Evolutionary conservation across 2,113 vertebrate genomes (phyloP).

Genomic region (Micronycteris hirsuta): DNA sequence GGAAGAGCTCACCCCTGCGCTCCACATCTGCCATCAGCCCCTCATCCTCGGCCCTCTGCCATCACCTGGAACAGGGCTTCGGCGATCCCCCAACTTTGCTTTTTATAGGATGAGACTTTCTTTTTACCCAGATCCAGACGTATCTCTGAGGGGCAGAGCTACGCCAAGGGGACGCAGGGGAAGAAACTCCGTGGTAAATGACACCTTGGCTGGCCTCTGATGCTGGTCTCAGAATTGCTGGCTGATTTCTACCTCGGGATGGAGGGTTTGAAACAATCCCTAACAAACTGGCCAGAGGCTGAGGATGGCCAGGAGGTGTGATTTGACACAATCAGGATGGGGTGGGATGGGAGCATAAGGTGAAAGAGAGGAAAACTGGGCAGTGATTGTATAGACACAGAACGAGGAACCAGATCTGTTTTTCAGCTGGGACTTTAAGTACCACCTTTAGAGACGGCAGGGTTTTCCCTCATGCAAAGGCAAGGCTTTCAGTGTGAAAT

Average conservation of each 20-base stretch:
- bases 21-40: background rate
- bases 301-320: slow-evolving; percentile 33
- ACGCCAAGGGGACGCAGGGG: background rate
- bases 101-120: background rate
- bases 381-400: slow-evolving; percentile 2
- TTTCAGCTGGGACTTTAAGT: slow-evolving; percentile 75
- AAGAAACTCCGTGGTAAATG: background rate
- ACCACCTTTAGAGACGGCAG: slow-evolving; percentile 63
- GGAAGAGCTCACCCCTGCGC: background rate
- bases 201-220: background rate
- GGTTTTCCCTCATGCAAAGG: slow-evolving; percentile 68
- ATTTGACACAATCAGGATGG: background rate
- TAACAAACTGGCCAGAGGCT: slow-evolving; percentile 15
- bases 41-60: background rate
- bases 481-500: slow-evolving; percentile 69
- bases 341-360: background rate
- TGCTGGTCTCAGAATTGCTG: background rate
- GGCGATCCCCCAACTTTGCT: background rate
- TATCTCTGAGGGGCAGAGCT: background rate
- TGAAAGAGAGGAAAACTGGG: background rate
- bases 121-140: background rate
- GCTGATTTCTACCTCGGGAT: slow-evolving; percentile 31
- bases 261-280: slow-evolving; percentile 49
- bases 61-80: background rate
- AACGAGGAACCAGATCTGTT: slow-evolving; percentile 57